phyloP scores from a whole-genome alignment of 1,140 invertebrate species.

The Leguminivora glycinivorella region DNA sequence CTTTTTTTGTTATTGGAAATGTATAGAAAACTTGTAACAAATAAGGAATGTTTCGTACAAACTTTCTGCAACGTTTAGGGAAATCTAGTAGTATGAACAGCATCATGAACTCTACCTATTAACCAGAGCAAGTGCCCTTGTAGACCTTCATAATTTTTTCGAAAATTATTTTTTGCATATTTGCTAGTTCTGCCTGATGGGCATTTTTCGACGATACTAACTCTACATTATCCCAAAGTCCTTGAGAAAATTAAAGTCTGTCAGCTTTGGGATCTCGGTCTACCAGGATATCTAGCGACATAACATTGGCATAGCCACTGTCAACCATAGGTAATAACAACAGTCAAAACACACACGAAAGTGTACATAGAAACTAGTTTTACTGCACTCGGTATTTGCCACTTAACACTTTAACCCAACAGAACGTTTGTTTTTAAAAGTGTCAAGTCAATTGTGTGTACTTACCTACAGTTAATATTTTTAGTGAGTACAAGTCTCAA shows the following conservation, averaged over 20 bases:
- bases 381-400: conserved; percentile 1
- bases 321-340: not conserved
- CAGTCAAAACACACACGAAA: conserved; percentile 13
- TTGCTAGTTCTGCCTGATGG: no score
- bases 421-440: conserved; percentile 18
- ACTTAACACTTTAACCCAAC: not conserved
- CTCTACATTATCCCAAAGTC: not conserved
- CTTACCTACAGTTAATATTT: conserved; percentile 5
- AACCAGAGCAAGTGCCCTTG: no score
- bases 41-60: no score
- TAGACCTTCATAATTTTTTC: no score
- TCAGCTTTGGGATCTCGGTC: not conserved
- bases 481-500: not conserved
- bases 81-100: no score
- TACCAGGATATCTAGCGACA: not conserved
- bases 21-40: no score
- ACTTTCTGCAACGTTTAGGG: no score
- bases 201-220: no score
- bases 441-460: conserved; percentile 21
- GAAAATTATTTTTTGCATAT: no score
- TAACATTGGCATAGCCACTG: not conserved
- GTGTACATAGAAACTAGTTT: conserved; percentile 22
- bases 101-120: no score
- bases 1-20: no score
- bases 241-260: not conserved